Percentiles rank a stretch among this genome's conserved stretches.
Evolutionary conservation across 2,113 vertebrate species (phyloP).

Genomic region (Perccottus glenii): DNA sequence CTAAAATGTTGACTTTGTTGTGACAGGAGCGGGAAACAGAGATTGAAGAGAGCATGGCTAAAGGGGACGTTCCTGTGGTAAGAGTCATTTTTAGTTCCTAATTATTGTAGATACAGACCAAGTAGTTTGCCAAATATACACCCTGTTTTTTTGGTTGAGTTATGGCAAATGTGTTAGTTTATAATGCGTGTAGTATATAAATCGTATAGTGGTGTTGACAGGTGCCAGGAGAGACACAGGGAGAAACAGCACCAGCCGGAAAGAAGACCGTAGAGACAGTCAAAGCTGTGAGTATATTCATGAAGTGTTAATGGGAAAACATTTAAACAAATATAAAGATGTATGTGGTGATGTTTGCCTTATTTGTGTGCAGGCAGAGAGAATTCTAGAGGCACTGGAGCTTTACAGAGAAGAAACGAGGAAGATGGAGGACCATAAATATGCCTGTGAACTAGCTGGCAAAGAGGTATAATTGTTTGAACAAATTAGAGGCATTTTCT

Average conservation of each 20-base stretch:
- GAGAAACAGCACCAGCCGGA: slow-evolving; percentile 87
- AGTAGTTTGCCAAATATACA: no score
- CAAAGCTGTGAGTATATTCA: slow-evolving; percentile 88
- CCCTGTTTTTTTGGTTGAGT: no score
- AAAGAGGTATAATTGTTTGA: slow-evolving; percentile 82
- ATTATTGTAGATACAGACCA: neutral
- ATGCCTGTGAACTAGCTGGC: slow-evolving; percentile 84
- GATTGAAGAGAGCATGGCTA: slow-evolving; percentile 91
- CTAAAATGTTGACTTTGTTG: neutral
- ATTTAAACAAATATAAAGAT: neutral
- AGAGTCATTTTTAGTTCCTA: slow-evolving; percentile 43
- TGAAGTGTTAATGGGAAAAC: no score
- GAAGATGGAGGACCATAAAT: slow-evolving; percentile 86
- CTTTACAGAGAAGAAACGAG: slow-evolving; percentile 87
- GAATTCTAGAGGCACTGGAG: slow-evolving; percentile 96
- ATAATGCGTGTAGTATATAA: neutral
- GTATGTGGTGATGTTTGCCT: neutral
- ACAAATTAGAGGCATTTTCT: no score
- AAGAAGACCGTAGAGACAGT: slow-evolving; percentile 95
- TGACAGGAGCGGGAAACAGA: slow-evolving; percentile 90
- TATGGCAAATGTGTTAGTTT: neutral
- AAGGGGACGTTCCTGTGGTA: slow-evolving; percentile 90
- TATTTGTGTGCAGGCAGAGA: slow-evolving; percentile 83
- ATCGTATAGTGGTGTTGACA: slow-evolving; percentile 46
- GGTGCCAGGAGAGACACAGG: slow-evolving; percentile 91